phyloP scores from a whole-genome alignment of 2,113 vertebrate genomes.

The Dromaius novaehollandiae region DNA sequence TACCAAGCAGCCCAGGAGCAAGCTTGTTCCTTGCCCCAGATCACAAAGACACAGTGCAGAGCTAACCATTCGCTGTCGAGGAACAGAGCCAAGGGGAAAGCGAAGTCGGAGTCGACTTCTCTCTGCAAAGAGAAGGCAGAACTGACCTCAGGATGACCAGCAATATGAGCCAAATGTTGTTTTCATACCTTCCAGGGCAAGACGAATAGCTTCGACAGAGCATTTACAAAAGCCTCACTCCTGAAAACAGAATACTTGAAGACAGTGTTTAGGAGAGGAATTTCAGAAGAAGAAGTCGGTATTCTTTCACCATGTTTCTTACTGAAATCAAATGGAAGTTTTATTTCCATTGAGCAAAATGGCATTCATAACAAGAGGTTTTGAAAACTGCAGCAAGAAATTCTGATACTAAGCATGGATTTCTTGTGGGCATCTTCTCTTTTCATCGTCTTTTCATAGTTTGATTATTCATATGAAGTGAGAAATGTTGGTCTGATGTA shows the following conservation, averaged over 20 bases:
- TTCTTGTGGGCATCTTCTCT: neutral
- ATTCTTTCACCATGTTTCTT: neutral
- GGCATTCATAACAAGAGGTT: neutral
- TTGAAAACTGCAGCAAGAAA: neutral
- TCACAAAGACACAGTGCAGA: neutral
- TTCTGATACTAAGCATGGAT: neutral
- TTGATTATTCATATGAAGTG: neutral
- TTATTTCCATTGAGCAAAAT: neutral
- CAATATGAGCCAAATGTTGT: neutral
- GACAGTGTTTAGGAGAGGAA: neutral
- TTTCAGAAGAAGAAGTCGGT: neutral
- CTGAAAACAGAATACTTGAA: neutral
- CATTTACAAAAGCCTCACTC: neutral
- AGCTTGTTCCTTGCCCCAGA: neutral
- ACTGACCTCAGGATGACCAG: neutral
- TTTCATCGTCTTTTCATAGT: neutral
- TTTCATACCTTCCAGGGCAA: neutral
- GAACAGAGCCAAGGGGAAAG: neutral
- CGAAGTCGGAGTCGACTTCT: neutral
- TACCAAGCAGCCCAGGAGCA: neutral
- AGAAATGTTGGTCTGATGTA: neutral
- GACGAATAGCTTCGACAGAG: fast-evolving
- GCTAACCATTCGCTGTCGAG: neutral
- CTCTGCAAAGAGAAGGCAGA: neutral
- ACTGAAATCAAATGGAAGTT: neutral